Evolutionary conservation across 2,888 invertebrate species (phyloP), one percentile per base, ranked within the genome.

Genomic region (Drosophila putrida): DNA sequence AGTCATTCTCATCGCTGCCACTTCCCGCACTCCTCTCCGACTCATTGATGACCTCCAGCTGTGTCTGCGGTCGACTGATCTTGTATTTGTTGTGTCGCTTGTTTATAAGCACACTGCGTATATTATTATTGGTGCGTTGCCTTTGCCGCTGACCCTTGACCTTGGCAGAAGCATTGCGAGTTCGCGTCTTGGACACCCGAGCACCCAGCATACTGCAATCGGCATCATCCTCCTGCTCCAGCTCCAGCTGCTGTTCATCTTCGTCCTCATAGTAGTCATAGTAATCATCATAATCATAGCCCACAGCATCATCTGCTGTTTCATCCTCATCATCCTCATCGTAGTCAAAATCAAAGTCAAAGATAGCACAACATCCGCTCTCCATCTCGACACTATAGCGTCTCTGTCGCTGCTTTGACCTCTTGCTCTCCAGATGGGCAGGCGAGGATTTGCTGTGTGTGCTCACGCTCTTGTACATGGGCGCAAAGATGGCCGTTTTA

Each of bases 1-100:
- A 93, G 67, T 93, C 93, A 69, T 93, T 91, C 71, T 93, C 93
- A 49, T 93, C 93, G 65, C 93, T 92, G 62, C 92, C 93, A 68
- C 92, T 92, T 63, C 91, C 93, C 28, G 90, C 91, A 69, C 91
- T 92, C 4, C 91, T 90, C 59, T 92, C 92, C 38, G 90, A 86
- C 67, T 92, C 92, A 63, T 92, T 92, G 76, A 92, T 92, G 28
- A 92, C 92, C 70, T 92, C 92, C 62, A 92, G 83, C 27, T 91
- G 90, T 0, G 91, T 90, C 39, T 90, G 90, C 2, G 90, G 91
- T 35, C 89, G 90, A 4, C 84, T 75, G 51, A 92, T 90, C 82
- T 91, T 92, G 63, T 91, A 92, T 74, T 92, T 92, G 62, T 91
- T 89, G 65, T 91, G 89, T 0, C 91, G 89, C 69, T 91, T 92